Evolutionary conservation across 2,113 vertebrate genomes (phyloP).

Genomic region (Theristicus caerulescens): DNA sequence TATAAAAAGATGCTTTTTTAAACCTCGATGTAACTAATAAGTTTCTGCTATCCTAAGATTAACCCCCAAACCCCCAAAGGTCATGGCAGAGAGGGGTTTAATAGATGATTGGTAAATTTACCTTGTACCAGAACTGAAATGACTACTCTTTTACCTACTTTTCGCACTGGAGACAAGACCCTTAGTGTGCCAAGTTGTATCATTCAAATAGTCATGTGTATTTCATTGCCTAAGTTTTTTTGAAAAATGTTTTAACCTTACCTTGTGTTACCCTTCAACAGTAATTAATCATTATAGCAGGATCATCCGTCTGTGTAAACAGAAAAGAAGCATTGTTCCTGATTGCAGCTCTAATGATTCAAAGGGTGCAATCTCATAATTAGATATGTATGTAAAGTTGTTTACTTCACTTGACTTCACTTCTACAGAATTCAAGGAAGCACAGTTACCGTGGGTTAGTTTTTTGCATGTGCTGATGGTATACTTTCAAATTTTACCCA

Average conservation of each 20-base stretch:
- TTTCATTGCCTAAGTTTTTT: constrained; percentile 39
- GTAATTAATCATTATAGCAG: constrained; percentile 46
- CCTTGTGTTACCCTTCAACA: constrained; percentile 47
- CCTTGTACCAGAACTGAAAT: not conserved
- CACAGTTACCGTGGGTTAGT: not conserved
- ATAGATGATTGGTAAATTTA: not conserved
- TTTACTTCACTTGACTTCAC: not conserved
- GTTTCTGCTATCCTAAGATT: not conserved
- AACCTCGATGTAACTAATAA: not conserved
- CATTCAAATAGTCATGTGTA: not conserved
- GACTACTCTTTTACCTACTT: not conserved
- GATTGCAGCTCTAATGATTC: constrained; percentile 52
- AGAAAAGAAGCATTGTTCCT: constrained; percentile 42
- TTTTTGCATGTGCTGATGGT: not conserved
- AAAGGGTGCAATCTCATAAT: constrained; percentile 17
- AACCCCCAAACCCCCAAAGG: not conserved
- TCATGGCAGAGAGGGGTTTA: not conserved
- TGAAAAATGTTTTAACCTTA: constrained; percentile 41
- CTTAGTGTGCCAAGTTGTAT: not conserved
- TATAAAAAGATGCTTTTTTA: not conserved
- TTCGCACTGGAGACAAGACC: not conserved
- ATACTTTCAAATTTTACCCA: not conserved
- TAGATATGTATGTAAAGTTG: constrained; percentile 29
- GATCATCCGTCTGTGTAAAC: constrained; percentile 33
- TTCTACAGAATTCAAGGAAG: not conserved